These are phyloP conservation scores for Brotula barbata DNA, from an alignment of 2,797 vertebrate genomes.

Conservation along the genomic window DNA sequence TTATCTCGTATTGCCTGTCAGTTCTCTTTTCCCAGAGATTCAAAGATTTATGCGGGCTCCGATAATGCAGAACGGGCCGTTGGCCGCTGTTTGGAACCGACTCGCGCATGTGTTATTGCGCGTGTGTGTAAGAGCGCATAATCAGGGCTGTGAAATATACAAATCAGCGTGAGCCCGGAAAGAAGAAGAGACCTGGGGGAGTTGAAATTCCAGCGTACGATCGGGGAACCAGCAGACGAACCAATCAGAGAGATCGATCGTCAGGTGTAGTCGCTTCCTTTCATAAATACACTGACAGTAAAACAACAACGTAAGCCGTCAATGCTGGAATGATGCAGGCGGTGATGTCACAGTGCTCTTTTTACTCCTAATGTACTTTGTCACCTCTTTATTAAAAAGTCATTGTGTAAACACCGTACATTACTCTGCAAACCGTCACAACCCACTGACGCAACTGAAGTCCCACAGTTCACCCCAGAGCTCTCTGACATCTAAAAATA, in stretches of 20 bases:
- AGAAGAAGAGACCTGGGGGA: conserved; percentile 26
- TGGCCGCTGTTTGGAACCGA: conserved; percentile 41
- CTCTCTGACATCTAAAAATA: too few relatives aligned
- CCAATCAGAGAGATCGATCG: conserved; percentile 12
- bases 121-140: not conserved
- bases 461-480: too few relatives aligned
- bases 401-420: too few relatives aligned
- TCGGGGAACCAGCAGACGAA: conserved; percentile 18
- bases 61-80: conserved; percentile 49
- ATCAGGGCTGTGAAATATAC: conserved; percentile 35
- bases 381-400: too few relatives aligned
- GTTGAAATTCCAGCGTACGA: conserved; percentile 25
- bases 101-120: conserved; percentile 9
- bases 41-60: conserved; percentile 63
- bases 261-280: not conserved
- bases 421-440: too few relatives aligned
- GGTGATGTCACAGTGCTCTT: too few relatives aligned
- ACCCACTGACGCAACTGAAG: too few relatives aligned
- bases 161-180: conserved; percentile 39
- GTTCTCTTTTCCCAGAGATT: conserved; percentile 46
- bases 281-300: not conserved
- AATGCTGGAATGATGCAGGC: not conserved
- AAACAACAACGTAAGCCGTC: not conserved
- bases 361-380: too few relatives aligned
- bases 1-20: conserved; percentile 57